A percentile compares a stretch with the other conserved stretches of the same genome.
phyloP scores from a whole-genome alignment of 2,888 invertebrate genomes.

The Rhagium mordax region DNA sequence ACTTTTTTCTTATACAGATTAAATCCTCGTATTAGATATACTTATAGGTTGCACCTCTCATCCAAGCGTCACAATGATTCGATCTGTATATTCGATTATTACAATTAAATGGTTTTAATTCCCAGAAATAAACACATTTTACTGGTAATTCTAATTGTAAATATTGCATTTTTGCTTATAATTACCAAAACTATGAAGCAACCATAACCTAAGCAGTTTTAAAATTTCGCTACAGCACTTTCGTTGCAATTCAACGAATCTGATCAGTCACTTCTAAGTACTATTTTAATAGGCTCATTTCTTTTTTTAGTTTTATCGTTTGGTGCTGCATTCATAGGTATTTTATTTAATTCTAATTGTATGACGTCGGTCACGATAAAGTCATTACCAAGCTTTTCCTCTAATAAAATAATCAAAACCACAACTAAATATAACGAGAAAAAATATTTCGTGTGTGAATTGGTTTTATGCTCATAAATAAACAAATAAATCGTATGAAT shows the following conservation, averaged over 20 bases:
- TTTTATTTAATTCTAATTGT: not conserved
- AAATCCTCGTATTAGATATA: too few relatives aligned
- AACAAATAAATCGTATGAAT: not conserved
- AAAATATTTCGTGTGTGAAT: not conserved
- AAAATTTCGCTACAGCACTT: too few relatives aligned
- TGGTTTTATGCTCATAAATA: not conserved
- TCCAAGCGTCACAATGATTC: too few relatives aligned
- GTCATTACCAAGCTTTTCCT: not conserved
- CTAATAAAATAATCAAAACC: not conserved
- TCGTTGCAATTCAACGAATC: too few relatives aligned
- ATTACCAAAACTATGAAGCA: too few relatives aligned
- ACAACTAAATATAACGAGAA: not conserved
- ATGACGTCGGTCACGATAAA: not conserved
- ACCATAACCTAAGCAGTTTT: too few relatives aligned
- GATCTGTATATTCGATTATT: too few relatives aligned
- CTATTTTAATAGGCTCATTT: too few relatives aligned
- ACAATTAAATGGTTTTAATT: not conserved
- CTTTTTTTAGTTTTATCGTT: not conserved
- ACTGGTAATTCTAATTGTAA: not conserved
- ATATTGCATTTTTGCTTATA: too few relatives aligned
- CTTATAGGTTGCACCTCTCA: too few relatives aligned
- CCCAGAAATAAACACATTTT: not conserved
- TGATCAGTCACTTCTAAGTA: too few relatives aligned
- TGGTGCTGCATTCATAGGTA: not conserved
- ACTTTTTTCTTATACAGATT: too few relatives aligned